phyloP scores from a whole-genome alignment of 1,140 invertebrate genomes.

The Cryptotermes secundus region DNA sequence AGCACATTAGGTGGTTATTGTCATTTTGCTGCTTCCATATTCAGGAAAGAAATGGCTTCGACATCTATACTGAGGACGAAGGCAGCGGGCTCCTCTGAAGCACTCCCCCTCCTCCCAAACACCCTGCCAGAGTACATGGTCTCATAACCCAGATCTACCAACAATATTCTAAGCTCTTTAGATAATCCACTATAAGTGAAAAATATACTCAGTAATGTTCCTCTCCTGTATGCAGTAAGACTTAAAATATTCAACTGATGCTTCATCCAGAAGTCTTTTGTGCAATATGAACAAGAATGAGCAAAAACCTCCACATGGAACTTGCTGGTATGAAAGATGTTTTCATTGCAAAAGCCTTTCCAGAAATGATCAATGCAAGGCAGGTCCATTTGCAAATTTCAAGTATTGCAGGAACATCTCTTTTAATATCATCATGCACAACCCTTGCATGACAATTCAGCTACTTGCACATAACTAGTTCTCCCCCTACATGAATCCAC shows the following conservation, averaged over 20 bases:
- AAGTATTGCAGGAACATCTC: constrained; percentile 57
- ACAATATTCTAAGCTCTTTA: too few relatives aligned
- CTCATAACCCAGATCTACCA: too few relatives aligned
- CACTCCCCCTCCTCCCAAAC: too few relatives aligned
- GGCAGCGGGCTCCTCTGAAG: too few relatives aligned
- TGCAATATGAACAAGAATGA: neutral
- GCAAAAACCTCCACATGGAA: neutral
- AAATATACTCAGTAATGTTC: constrained; percentile 42
- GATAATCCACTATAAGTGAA: too few relatives aligned
- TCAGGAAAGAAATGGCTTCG: too few relatives aligned
- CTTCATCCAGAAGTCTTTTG: neutral
- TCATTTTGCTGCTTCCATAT: too few relatives aligned
- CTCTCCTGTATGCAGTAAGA: constrained; percentile 40
- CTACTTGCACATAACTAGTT: constrained; percentile 47
- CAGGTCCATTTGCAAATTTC: constrained; percentile 55
- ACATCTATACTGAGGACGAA: too few relatives aligned
- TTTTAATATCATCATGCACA: constrained; percentile 62
- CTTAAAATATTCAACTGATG: neutral
- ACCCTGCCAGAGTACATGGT: too few relatives aligned
- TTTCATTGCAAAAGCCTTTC: constrained; percentile 70
- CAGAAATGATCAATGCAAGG: constrained; percentile 64
- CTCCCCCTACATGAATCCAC: too few relatives aligned
- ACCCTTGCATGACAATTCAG: constrained; percentile 61
- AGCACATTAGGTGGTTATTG: too few relatives aligned
- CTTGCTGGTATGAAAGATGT: constrained; percentile 72